Evolutionary conservation across 2,797 vertebrate species (phyloP).

Genomic region (Thunnus albacares): DNA sequence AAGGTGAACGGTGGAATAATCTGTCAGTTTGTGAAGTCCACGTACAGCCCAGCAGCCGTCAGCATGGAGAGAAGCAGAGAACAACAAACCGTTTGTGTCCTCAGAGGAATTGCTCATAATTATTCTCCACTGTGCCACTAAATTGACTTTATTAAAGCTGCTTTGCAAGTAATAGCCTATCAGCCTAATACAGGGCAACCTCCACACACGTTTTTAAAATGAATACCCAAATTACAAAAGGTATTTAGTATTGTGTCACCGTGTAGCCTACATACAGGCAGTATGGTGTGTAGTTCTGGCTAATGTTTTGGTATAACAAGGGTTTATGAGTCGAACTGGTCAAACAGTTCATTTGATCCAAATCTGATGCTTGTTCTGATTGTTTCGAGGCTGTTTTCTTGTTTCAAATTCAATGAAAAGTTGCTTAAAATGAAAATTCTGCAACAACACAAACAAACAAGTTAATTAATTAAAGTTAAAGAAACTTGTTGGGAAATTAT

Average conservation of each 20-base stretch:
- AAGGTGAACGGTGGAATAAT: neutral
- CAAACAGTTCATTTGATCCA: neutral
- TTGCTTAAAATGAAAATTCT: neutral
- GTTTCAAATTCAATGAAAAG: neutral
- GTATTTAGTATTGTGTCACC: neutral
- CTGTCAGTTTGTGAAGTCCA: neutral
- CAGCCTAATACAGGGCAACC: conserved; percentile 39
- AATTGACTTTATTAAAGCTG: conserved; percentile 72
- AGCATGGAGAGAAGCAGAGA: conserved; percentile 17
- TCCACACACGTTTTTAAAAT: conserved; percentile 11
- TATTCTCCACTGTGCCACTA: conserved; percentile 55
- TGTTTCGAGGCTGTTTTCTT: neutral
- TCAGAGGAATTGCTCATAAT: conserved; percentile 45
- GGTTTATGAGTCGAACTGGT: neutral
- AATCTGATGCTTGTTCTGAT: conserved; percentile 6
- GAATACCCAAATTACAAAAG: neutral
- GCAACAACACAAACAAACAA: neutral
- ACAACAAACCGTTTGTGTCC: conserved; percentile 53
- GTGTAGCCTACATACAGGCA: neutral
- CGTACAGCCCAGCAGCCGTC: neutral
- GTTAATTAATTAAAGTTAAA: neutral
- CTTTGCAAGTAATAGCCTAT: conserved; percentile 60
- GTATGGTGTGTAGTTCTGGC: no score
- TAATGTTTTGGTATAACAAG: neutral
- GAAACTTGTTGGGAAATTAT: no score